A percentile compares a stretch with the other conserved stretches of the same genome.
phyloP scores from a whole-genome alignment of 2,888 invertebrate genomes.

The Lasioglossum malachurum region DNA sequence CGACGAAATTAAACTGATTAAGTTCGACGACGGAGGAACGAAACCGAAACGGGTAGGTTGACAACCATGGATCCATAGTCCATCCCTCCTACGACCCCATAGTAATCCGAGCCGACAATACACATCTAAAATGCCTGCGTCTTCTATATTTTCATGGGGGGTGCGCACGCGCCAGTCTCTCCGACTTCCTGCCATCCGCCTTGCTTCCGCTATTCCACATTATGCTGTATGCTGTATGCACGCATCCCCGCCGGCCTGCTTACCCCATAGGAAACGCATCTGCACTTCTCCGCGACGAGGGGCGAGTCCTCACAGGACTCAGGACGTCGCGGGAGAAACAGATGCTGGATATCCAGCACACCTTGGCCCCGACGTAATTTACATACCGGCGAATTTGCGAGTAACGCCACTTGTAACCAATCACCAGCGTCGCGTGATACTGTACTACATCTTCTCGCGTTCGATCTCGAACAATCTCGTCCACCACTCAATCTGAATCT shows the following conservation, averaged over 20 bases:
- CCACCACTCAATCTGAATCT: too few relatives aligned
- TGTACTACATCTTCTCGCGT: background rate
- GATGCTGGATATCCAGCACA: conserved; percentile 64
- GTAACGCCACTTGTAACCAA: conserved; percentile 14
- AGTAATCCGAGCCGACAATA: conserved; percentile 80
- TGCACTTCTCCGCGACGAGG: conserved; percentile 56
- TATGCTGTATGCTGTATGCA: conserved; percentile 70
- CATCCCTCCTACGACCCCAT: conserved; percentile 55
- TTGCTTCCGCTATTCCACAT: conserved; percentile 81
- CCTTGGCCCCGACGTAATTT: conserved; percentile 27
- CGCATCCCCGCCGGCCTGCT: conserved; percentile 63
- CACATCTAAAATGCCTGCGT: conserved; percentile 76
- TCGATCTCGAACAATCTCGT: background rate
- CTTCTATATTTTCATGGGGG: conserved; percentile 77
- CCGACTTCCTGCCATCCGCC: conserved; percentile 84
- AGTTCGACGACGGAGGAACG: background rate
- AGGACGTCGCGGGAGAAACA: conserved; percentile 68
- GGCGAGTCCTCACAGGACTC: conserved; percentile 32
- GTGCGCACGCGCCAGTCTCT: conserved; percentile 83
- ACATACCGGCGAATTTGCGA: conserved; percentile 9
- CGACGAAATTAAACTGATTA: too few relatives aligned
- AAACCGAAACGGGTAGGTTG: conserved; percentile 47
- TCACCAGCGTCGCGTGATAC: background rate
- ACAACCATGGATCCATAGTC: conserved; percentile 63
- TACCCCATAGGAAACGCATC: conserved; percentile 70